Conservation (phyloP, 1,140 invertebrate genomes). For the Globodera rostochiensis region DNA sequence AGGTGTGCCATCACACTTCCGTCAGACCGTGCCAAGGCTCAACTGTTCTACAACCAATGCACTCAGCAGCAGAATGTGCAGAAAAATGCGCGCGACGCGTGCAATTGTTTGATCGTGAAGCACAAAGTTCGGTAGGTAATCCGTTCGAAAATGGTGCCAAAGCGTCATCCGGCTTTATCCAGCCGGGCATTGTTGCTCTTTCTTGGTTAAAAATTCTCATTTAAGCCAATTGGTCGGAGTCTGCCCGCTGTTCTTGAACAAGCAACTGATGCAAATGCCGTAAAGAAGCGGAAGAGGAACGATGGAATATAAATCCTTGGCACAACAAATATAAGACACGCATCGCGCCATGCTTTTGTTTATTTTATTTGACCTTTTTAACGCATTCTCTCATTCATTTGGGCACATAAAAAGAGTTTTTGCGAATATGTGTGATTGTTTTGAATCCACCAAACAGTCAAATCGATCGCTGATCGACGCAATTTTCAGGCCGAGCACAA, state of each 20-base stretch:
- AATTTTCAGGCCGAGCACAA: too few species aligned
- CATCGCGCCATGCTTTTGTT: too few species aligned
- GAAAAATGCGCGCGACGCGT: constrained; percentile 1
- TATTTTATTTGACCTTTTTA: too few species aligned
- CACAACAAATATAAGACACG: too few species aligned
- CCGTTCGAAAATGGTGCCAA: not conserved
- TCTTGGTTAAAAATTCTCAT: not conserved
- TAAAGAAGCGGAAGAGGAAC: not conserved
- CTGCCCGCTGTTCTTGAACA: constrained; percentile 16
- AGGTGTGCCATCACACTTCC: constrained; percentile 18
- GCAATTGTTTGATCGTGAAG: constrained; percentile 14
- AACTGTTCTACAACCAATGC: constrained; percentile 17
- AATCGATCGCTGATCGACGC: too few species aligned
- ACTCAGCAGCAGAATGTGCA: not conserved
- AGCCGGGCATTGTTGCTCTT: too few species aligned
- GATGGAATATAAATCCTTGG: too few species aligned
- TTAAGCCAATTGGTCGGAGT: constrained; percentile 24
- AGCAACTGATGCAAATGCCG: constrained; percentile 12
- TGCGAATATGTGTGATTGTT: too few species aligned
- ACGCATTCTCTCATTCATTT: too few species aligned
- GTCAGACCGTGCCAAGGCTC: not conserved
- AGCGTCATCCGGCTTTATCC: too few species aligned
- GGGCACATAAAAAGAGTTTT: too few species aligned
- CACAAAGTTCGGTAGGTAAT: not conserved
- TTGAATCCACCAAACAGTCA: too few species aligned